A percentile compares a stretch with the other conserved stretches of the same genome.
Evolutionary conservation across 1,140 invertebrate species (phyloP).

Genomic region (Ooceraea biroi): DNA sequence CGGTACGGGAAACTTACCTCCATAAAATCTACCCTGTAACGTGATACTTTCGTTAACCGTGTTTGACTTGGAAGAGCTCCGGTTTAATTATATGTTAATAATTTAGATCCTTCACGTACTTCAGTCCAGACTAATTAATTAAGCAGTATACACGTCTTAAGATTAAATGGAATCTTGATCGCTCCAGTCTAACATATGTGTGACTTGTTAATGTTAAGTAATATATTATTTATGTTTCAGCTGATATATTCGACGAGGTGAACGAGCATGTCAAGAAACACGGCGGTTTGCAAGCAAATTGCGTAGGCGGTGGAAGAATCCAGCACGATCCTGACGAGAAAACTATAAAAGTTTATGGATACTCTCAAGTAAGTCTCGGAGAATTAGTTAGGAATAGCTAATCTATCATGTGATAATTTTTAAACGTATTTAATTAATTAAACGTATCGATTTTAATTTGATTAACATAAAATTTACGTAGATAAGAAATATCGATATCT

Average conservation of each 20-base stretch:
- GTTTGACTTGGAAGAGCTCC: not conserved
- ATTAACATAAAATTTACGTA: conserved; percentile 1
- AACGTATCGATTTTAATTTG: conserved; percentile 1
- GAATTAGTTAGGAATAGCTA: conserved; percentile 16
- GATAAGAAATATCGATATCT: not conserved
- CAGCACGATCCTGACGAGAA: conserved; percentile 91
- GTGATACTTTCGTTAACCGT: not conserved
- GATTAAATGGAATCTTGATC: not conserved
- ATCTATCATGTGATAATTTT: conserved; percentile 7
- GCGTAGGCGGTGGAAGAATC: conserved; percentile 94
- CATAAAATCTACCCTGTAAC: not conserved
- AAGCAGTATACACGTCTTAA: not conserved
- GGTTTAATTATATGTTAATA: not conserved
- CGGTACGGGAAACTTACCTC: not conserved
- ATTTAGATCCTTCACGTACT: not conserved
- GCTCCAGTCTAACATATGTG: not conserved
- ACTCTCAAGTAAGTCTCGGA: conserved; percentile 89
- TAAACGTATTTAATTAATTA: not conserved
- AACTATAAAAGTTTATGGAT: conserved; percentile 94
- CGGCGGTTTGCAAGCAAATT: conserved; percentile 88
- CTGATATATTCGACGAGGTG: conserved; percentile 90
- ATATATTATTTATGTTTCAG: conserved; percentile 81
- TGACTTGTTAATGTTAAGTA: conserved; percentile 31
- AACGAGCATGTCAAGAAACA: conserved; percentile 85
- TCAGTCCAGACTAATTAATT: not conserved